These are phyloP conservation scores for Nebria salina DNA, from an alignment of 2,888 invertebrate species.

Conservation along the genomic window DNA sequence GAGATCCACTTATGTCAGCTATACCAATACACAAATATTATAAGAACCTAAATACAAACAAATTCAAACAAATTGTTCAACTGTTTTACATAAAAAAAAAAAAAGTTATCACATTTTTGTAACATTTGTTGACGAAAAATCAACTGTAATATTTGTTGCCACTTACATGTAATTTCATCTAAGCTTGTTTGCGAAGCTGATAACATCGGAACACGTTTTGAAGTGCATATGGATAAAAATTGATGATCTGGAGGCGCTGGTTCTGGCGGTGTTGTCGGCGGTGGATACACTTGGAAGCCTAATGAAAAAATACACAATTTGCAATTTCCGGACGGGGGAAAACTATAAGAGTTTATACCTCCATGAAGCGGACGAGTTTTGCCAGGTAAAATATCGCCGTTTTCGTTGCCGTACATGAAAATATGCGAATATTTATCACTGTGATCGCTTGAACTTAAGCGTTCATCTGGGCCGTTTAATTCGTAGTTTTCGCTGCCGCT, in stretches of 20 bases:
- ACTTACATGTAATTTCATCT: constrained; percentile 73
- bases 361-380: constrained; percentile 62
- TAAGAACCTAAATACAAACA: constrained; percentile 43
- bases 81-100: background rate
- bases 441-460: constrained; percentile 72
- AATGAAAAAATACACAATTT: constrained; percentile 32
- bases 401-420: constrained; percentile 71
- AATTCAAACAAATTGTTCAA: constrained; percentile 19
- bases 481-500: constrained; percentile 76
- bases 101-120: constrained; percentile 18
- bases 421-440: constrained; percentile 73
- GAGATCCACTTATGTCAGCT: constrained; percentile 84
- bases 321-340: background rate
- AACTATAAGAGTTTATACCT: constrained; percentile 60
- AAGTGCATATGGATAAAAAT: constrained; percentile 62
- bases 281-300: constrained; percentile 86
- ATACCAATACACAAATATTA: constrained; percentile 47
- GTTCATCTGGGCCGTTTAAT: constrained; percentile 68
- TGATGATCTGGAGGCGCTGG: constrained; percentile 83
- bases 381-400: constrained; percentile 61
- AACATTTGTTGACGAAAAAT: constrained; percentile 11
- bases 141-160: constrained; percentile 2
- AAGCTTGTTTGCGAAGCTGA: constrained; percentile 71
- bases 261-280: constrained; percentile 85
- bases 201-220: constrained; percentile 63